Base-by-base conservation (phyloP, 2,888 invertebrate genomes). In the Chalcis sispes region DNA sequence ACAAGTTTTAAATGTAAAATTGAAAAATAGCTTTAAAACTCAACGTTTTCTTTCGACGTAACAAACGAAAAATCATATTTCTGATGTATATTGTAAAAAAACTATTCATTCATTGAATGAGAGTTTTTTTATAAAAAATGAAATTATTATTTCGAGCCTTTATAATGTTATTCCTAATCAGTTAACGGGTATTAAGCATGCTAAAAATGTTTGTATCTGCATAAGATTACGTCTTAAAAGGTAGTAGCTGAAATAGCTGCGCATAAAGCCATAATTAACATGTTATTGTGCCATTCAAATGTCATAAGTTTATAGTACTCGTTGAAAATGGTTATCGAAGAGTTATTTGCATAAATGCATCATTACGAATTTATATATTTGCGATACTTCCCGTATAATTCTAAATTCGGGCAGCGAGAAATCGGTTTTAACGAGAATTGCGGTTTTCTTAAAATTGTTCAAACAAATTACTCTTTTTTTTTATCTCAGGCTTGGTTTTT, bases 251-350 rank as follows among this genome's bases (percentile, higher is more conserved):
- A 67, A 79, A 69, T 67, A 59, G 62, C 69, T 27, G 69, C 27
- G 61, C 48, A 59, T 46, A 69, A 25, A 70, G 40, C 70, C 70
- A 54, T 75, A 74, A 74, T 75, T 75, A 78, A 62, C 62, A 67
- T 71, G 72, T 74, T 74, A 78, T 73, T 72, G 62, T 77, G 66
- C 56, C 67, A 76, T 76, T 59, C 46, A 40, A 66, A 58, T 73
- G 75, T 69, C 77, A 74, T 56, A 58, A 67, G 40, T 62, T 73
- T 74, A 77, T 59, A 61, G 66, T 62, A 50, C 58, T 71, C 32
- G 56, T 50, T 58, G 71, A 25, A 64, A 78, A 73, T 59, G 42
- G 50, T 61, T 32, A 70, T 64, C 54, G 46, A 62, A 65, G 56
- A 50, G 27, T 71, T 66, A 72, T 77, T 79, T 73, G 64, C 70